Percentiles rank a stretch among this genome's conserved stretches.
These are phyloP conservation scores for Drosophila dives DNA, from an alignment of 2,888 invertebrate genomes.

Conservation along the genomic window DNA sequence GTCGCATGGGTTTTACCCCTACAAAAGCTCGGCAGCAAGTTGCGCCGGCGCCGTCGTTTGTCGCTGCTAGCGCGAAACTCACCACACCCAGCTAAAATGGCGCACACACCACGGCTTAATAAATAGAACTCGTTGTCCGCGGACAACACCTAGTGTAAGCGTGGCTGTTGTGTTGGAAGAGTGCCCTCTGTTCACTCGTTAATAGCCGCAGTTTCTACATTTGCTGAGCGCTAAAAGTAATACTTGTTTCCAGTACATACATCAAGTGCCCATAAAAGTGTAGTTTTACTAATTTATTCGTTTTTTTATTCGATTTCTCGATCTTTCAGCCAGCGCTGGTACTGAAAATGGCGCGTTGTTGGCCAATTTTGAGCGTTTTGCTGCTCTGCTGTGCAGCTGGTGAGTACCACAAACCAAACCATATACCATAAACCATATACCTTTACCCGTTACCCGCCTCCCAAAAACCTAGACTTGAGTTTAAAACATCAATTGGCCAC, in stretches of 20 bases:
- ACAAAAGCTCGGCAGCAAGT: conserved; percentile 53
- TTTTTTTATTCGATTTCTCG: conserved; percentile 44
- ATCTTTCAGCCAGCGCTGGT: conserved; percentile 69
- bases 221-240: conserved; percentile 59
- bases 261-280: conserved; percentile 43
- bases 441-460: not conserved
- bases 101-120: conserved; percentile 83
- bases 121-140: conserved; percentile 85
- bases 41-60: conserved; percentile 47
- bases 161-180: conserved; percentile 85
- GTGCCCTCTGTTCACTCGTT: conserved; percentile 72
- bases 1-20: conserved; percentile 46
- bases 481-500: conserved; percentile 46
- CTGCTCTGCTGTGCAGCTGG: conserved; percentile 82
- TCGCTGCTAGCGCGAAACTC: conserved; percentile 47
- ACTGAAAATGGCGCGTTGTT: conserved; percentile 84
- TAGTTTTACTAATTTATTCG: conserved; percentile 51
- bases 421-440: not conserved
- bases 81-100: conserved; percentile 77
- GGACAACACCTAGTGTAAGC: conserved; percentile 85
- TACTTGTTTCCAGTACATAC: conserved; percentile 26
- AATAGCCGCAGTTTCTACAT: conserved; percentile 66
- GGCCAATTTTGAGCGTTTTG: conserved; percentile 83
- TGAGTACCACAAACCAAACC: conserved; percentile 69
- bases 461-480: conserved; percentile 16